Percentiles rank a stretch among this genome's conserved stretches.
Evolutionary conservation across 2,113 vertebrate species (phyloP).

Genomic region (Chamaetylas fuelleborni): DNA sequence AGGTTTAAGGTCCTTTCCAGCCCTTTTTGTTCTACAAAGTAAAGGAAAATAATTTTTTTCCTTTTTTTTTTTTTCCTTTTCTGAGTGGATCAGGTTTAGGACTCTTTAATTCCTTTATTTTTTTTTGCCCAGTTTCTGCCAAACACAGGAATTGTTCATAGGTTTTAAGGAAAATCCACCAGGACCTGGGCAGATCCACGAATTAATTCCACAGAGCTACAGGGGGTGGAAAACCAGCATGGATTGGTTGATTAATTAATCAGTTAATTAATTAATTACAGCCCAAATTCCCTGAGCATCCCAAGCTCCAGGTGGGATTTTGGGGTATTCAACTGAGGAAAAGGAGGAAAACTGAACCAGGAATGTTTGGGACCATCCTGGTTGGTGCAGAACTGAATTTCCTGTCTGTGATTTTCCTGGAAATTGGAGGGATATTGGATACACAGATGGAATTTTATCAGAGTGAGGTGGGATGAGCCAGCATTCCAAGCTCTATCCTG

Average conservation of each 20-base stretch:
- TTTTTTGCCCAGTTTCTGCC: background rate
- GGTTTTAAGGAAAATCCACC: background rate
- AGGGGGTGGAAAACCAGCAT: background rate
- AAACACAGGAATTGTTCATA: background rate
- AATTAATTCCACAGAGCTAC: background rate
- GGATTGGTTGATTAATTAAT: background rate
- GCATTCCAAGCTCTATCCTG: accelerated
- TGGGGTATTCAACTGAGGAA: background rate
- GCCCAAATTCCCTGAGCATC: background rate
- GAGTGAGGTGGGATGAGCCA: background rate
- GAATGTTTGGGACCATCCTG: background rate
- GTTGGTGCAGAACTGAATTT: background rate
- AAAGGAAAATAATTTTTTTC: too few relatives aligned
- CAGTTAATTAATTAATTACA: background rate
- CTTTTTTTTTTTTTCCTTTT: too few relatives aligned
- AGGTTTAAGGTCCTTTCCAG: background rate
- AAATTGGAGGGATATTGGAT: background rate
- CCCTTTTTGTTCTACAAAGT: too few relatives aligned
- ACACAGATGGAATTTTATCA: accelerated
- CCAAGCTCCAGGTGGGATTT: background rate
- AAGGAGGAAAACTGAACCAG: background rate
- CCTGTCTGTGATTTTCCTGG: background rate
- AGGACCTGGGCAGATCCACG: background rate
- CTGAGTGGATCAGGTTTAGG: background rate
- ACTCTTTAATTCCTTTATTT: background rate